Percentiles rank a stretch among this genome's conserved stretches.
These are phyloP conservation scores for Tapera naevia DNA, from an alignment of 2,797 vertebrate genomes.

Conservation along the genomic window DNA sequence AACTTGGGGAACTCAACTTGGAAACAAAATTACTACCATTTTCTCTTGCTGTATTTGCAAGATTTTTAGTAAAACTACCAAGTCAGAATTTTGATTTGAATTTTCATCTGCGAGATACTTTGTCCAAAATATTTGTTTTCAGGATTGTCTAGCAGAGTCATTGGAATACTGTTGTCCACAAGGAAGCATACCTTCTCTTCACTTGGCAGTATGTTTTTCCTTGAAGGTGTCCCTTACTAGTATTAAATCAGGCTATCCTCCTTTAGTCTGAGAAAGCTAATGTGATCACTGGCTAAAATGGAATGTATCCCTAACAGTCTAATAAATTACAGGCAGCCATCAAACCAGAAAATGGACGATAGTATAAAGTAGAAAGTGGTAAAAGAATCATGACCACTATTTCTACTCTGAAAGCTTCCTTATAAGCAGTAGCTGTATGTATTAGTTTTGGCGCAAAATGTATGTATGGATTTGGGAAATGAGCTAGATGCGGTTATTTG, in stretches of 20 bases:
- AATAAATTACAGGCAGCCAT: slow-evolving; percentile 12
- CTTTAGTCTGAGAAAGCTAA: not conserved
- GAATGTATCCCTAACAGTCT: not conserved
- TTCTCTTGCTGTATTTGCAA: not conserved
- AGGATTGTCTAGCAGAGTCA: not conserved
- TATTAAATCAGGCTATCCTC: not conserved
- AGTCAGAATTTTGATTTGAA: not conserved
- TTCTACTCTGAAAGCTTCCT: slow-evolving; percentile 40
- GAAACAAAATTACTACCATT: not conserved
- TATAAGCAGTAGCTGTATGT: not conserved
- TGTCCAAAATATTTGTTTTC: not conserved
- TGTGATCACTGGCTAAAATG: slow-evolving; percentile 12
- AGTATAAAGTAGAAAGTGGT: not conserved
- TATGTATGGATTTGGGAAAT: not conserved
- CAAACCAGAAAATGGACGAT: not conserved
- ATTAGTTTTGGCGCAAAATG: slow-evolving; percentile 34
- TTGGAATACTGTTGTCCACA: not conserved
- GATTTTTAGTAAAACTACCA: not conserved
- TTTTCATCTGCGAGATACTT: not conserved
- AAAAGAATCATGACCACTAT: not conserved
- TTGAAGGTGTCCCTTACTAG: slow-evolving; percentile 7
- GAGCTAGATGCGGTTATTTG: not conserved
- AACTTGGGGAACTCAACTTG: not conserved
- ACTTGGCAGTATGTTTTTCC: not conserved
- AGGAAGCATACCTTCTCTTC: not conserved